These are phyloP conservation scores for Solen grandis DNA, from an alignment of 1,140 invertebrate genomes.

Conservation along the genomic window DNA sequence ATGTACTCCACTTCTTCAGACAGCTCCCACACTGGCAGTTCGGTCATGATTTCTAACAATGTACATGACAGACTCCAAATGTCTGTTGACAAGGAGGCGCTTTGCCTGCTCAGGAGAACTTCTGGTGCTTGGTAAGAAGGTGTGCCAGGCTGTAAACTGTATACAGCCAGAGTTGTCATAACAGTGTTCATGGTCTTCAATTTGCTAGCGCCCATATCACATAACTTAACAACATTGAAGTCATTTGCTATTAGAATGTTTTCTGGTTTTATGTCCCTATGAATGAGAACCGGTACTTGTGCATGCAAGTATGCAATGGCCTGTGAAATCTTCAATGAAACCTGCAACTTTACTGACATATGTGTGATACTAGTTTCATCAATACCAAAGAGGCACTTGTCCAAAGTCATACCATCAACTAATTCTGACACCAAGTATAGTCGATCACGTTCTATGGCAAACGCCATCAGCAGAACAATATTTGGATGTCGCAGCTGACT, in stretches of 20 bases:
- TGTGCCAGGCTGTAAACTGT: conserved; percentile 30
- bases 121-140: conserved; percentile 50
- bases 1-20: conserved; percentile 5
- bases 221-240: conserved; percentile 35
- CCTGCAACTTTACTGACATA: conserved; percentile 1
- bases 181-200: conserved; percentile 49
- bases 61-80: conserved; percentile 29
- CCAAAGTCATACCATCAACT: conserved; percentile 51
- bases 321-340: conserved; percentile 24
- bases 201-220: conserved; percentile 56
- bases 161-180: conserved; percentile 32
- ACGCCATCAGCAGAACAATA: conserved; percentile 55
- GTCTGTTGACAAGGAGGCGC: conserved; percentile 4
- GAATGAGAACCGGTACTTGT: conserved; percentile 41
- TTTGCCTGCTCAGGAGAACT: conserved; percentile 12
- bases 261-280: conserved; percentile 56
- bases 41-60: conserved; percentile 10
- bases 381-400: conserved; percentile 48
- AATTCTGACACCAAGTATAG: conserved; percentile 51
- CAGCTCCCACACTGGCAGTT: conserved; percentile 9
- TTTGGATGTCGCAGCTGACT: conserved; percentile 55
- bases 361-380: neutral
- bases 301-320: conserved; percentile 53
- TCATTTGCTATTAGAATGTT: conserved; percentile 49
- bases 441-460: neutral